Percentiles rank a stretch among this genome's conserved stretches.
phyloP scores from a whole-genome alignment of 2,888 invertebrate genomes.

The Hirudinaria manillensis region DNA sequence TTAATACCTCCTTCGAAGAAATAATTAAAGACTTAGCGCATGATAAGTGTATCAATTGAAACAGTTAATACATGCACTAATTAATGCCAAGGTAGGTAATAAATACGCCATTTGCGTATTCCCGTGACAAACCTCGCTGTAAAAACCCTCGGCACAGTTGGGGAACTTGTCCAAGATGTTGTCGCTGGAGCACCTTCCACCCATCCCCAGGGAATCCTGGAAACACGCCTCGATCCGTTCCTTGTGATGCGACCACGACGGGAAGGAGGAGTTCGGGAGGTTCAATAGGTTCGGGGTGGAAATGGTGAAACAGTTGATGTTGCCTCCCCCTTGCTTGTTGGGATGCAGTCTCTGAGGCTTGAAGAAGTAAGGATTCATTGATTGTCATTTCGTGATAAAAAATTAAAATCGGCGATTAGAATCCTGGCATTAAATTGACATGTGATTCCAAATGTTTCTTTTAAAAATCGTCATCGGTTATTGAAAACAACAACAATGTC shows the following conservation, averaged over 20 bases:
- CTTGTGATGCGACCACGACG: not conserved
- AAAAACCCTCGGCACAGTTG: not conserved
- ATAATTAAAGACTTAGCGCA: too few relatives aligned
- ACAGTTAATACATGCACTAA: too few relatives aligned
- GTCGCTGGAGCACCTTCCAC: not conserved
- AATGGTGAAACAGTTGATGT: not conserved
- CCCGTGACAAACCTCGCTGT: conserved; percentile 13
- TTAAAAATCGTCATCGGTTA: too few relatives aligned
- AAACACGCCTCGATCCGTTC: not conserved
- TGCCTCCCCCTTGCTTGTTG: conserved; percentile 6
- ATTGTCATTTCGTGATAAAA: not conserved
- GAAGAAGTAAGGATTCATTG: not conserved
- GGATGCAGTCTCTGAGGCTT: not conserved
- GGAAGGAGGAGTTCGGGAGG: not conserved
- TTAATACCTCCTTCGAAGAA: not conserved
- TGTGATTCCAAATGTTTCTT: too few relatives aligned
- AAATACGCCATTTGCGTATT: too few relatives aligned
- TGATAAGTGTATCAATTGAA: too few relatives aligned
- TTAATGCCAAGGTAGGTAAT: too few relatives aligned
- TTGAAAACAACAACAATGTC: too few relatives aligned
- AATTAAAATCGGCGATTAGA: too few relatives aligned
- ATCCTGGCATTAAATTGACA: too few relatives aligned
- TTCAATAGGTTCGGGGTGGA: not conserved
- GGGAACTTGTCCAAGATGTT: not conserved
- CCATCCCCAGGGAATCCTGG: not conserved